Evolutionary conservation across 1,140 invertebrate species (phyloP), one percentile per base, ranked within the genome.

Genomic region (Gyrodactylus salaris): DNA sequence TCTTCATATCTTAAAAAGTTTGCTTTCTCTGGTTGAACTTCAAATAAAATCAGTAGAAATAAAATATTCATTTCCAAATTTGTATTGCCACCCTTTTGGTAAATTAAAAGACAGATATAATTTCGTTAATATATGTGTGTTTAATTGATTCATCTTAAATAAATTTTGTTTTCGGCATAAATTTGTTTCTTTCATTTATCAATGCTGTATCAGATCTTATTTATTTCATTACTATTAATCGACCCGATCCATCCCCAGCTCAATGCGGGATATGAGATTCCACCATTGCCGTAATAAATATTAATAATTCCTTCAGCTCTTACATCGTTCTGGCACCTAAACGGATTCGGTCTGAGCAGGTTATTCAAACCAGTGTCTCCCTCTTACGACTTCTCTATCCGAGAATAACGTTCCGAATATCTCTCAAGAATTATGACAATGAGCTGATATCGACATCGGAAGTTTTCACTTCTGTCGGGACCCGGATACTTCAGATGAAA

Each of bases 281-380:
- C 70, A 24, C 70, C 70, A 2, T 7, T 71, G 1, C 70, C 70
- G 70, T 71, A 71, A 71, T 20, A 25, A 2, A 24, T 24, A 1
- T 25, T 71, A 25, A 73, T 25, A 73, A 34, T 7, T 23, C 70
- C 27, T 69, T 22, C 68, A 79, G 78, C 25, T 78, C 77, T 23
- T 80, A 79, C 73, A 76, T 80, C 69, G 75, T 80, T 20, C 76
- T 78, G 16, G 76, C 77, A 23, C 79, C 79, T 21, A 76, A 76
- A 25, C 76, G 76, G 74, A 75, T 80, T 20, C 74, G 78, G 20
- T 77, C 79, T 20, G 77, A 77, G 70, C 78, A 79, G 73, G 77
- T 79, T 20, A 75, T 79, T 20, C 77, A 79, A 68, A 74, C 78
- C 0, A 78, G 77, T 76, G 77, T 76, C 1, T 77, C 77, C 0